Percentiles rank a stretch among this genome's conserved stretches.
These are phyloP conservation scores for Hassar affinis DNA, from an alignment of 2,113 vertebrate genomes.

Conservation along the genomic window DNA sequence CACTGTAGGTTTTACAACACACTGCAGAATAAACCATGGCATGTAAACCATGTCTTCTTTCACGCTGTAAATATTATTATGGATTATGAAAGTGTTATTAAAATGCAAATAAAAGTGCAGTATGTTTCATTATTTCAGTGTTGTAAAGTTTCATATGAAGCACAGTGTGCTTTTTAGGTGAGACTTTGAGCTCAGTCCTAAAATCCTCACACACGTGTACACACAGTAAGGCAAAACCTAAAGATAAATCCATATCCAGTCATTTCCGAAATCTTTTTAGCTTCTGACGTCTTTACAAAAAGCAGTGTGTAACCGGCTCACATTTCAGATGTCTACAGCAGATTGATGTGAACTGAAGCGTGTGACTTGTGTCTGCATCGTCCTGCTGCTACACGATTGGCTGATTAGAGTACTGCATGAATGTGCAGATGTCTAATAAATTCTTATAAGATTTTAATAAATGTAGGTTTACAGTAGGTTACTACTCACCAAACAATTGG, in stretches of 20 bases:
- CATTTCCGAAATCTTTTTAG: too few species aligned
- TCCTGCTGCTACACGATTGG: too few species aligned
- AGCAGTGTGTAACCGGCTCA: too few species aligned
- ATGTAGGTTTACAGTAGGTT: not conserved
- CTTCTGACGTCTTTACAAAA: too few species aligned
- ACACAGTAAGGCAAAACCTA: too few species aligned
- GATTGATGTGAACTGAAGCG: not conserved
- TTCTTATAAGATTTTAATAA: too few species aligned
- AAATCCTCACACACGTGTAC: not conserved
- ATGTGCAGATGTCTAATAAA: not conserved
- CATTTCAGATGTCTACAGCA: not conserved
- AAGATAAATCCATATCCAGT: too few species aligned
- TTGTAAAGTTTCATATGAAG: not conserved
- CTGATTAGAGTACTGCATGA: too few species aligned
- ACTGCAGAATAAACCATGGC: constrained; percentile 17
- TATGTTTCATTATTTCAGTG: not conserved
- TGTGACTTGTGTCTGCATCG: not conserved
- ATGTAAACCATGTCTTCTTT: not conserved
- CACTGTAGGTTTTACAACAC: not conserved
- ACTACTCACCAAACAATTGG: not conserved
- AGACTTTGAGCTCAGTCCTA: not conserved
- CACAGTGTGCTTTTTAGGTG: not conserved
- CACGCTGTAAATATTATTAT: not conserved
- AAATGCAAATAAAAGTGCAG: not conserved
- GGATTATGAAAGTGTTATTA: not conserved